Percentiles rank a stretch among this genome's conserved stretches.
Conservation (phyloP, 2,888 invertebrate genomes). For the Cephus spinipes region DNA sequence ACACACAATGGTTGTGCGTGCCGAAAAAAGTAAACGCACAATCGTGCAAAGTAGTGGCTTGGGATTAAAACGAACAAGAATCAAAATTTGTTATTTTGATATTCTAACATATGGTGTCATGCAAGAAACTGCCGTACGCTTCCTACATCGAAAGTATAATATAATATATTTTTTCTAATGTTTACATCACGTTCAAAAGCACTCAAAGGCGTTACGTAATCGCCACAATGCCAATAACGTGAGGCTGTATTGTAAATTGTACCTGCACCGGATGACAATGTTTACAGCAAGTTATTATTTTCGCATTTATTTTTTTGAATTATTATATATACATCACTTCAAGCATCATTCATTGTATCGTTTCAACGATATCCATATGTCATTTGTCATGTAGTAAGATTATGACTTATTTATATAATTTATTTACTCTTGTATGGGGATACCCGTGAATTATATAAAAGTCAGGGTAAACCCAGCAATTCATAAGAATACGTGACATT, state of each 20-base stretch:
- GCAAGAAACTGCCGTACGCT: background rate
- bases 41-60: background rate
- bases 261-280: background rate
- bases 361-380: background rate
- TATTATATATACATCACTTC: background rate
- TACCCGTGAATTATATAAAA: background rate
- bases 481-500: background rate
- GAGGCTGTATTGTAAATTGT: background rate
- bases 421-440: background rate
- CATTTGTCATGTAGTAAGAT: background rate
- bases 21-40: background rate
- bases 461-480: background rate
- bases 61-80: background rate
- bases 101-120: background rate
- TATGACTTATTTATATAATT: background rate
- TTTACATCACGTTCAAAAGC: background rate
- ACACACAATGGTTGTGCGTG: background rate
- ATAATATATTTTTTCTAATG: background rate
- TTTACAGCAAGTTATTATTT: background rate
- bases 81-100: background rate
- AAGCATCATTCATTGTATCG: background rate
- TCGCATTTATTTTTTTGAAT: background rate
- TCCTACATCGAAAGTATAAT: background rate
- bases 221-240: background rate
- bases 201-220: background rate